Conservation (phyloP, 2,797 vertebrate species). For the Scleropages formosus region DNA sequence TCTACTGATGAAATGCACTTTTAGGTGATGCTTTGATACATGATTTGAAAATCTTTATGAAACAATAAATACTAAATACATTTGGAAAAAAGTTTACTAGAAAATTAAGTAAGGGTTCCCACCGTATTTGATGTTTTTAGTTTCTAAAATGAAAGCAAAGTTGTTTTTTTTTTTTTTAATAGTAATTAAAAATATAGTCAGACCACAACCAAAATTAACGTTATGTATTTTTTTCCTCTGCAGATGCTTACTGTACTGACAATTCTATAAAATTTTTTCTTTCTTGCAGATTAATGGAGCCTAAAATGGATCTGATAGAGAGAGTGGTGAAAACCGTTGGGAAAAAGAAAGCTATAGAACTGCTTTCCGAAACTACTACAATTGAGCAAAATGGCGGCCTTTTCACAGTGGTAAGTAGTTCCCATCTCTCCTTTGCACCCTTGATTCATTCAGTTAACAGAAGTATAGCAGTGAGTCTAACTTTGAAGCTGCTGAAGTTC, state of each 20-base stretch:
- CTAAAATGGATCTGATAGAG: conserved; percentile 87
- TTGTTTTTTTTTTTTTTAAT: neutral
- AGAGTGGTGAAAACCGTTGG: conserved; percentile 83
- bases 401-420: conserved; percentile 78
- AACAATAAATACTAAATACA: no score
- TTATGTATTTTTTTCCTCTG: neutral
- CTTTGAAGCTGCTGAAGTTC: neutral
- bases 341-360: conserved; percentile 84
- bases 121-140: neutral
- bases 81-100: no score
- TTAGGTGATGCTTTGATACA: no score
- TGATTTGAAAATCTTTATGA: no score
- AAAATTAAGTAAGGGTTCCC: no score
- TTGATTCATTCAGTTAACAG: no score
- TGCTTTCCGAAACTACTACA: conserved; percentile 85
- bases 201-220: no score
- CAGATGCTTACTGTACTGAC: neutral
- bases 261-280: neutral
- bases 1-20: no score
- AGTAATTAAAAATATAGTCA: neutral
- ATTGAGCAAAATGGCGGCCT: conserved; percentile 89
- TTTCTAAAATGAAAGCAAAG: neutral
- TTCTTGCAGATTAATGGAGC: conserved; percentile 78
- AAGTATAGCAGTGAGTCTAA: neutral
- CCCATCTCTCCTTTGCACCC: neutral